phyloP scores from a whole-genome alignment of 2,888 invertebrate genomes.

The Lobophora halterata region DNA sequence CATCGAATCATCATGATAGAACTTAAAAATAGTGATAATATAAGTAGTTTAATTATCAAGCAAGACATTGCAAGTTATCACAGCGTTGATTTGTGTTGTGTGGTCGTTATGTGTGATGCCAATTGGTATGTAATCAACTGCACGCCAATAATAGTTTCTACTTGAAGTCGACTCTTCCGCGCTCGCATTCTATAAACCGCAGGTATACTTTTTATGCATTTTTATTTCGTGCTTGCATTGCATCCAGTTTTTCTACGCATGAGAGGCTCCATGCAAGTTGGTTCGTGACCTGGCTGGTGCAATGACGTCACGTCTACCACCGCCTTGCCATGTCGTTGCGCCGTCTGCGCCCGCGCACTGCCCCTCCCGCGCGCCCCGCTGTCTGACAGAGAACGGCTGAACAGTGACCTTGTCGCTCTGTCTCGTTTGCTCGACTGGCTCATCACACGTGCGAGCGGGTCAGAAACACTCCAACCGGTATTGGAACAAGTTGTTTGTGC shows the following conservation, averaged over 20 bases:
- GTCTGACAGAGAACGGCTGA: constrained; percentile 75
- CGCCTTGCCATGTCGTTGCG: constrained; percentile 67
- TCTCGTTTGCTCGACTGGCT: constrained; percentile 53
- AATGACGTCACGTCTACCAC: constrained; percentile 68
- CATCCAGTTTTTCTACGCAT: constrained; percentile 71
- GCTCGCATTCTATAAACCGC: constrained; percentile 48
- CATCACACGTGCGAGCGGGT: constrained; percentile 45
- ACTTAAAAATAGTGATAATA: too few relatives aligned
- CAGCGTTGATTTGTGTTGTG: constrained; percentile 5
- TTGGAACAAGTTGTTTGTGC: constrained; percentile 68
- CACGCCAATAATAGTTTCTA: constrained; percentile 23
- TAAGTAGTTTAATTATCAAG: too few relatives aligned
- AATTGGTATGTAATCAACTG: constrained; percentile 21
- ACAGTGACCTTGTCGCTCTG: constrained; percentile 74
- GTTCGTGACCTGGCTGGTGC: constrained; percentile 55
- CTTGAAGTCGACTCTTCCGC: constrained; percentile 35
- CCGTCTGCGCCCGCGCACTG: constrained; percentile 68
- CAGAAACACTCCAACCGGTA: constrained; percentile 50
- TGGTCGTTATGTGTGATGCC: constrained; percentile 10
- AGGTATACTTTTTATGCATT: constrained; percentile 50
- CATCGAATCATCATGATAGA: constrained; percentile 2
- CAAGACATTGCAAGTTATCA: background rate
- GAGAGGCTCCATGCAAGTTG: constrained; percentile 60
- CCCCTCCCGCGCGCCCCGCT: constrained; percentile 60
- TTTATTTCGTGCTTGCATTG: constrained; percentile 59